A percentile compares a stretch with the other conserved stretches of the same genome.
These are phyloP conservation scores for Ochropacha duplaris DNA, from an alignment of 2,888 invertebrate genomes.

Conservation along the genomic window DNA sequence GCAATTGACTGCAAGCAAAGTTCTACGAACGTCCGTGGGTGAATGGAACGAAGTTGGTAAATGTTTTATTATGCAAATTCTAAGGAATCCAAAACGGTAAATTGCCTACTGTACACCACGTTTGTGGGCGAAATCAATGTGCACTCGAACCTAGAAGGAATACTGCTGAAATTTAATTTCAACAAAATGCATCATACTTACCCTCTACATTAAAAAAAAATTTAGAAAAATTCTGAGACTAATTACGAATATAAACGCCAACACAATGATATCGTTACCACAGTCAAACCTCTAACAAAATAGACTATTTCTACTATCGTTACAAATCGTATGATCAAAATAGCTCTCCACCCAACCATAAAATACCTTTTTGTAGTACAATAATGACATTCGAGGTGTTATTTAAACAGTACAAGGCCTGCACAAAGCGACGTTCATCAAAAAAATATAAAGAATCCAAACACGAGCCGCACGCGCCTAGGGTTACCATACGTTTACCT, in stretches of 20 bases:
- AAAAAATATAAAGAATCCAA: slow-evolving; percentile 1
- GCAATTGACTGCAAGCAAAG: neutral
- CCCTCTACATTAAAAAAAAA: no score
- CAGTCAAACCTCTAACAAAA: neutral
- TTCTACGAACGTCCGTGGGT: neutral
- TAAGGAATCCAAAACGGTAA: neutral
- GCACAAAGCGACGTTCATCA: slow-evolving; percentile 2
- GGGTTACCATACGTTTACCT: neutral
- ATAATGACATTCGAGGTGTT: neutral
- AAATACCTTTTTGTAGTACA: neutral
- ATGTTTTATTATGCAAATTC: neutral
- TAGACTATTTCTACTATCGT: neutral
- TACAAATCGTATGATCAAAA: neutral
- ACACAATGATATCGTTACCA: no score
- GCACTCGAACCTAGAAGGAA: neutral
- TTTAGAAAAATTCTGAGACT: no score
- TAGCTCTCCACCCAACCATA: neutral
- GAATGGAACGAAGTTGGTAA: neutral
- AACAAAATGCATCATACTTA: neutral
- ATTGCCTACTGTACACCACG: neutral
- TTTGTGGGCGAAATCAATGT: neutral
- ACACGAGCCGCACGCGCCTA: neutral
- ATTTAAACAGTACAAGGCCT: neutral
- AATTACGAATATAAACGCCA: no score
- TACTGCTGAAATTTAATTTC: neutral